Evolutionary conservation across 2,113 vertebrate genomes (phyloP).

Genomic region (Cricetomys ansorgei): DNA sequence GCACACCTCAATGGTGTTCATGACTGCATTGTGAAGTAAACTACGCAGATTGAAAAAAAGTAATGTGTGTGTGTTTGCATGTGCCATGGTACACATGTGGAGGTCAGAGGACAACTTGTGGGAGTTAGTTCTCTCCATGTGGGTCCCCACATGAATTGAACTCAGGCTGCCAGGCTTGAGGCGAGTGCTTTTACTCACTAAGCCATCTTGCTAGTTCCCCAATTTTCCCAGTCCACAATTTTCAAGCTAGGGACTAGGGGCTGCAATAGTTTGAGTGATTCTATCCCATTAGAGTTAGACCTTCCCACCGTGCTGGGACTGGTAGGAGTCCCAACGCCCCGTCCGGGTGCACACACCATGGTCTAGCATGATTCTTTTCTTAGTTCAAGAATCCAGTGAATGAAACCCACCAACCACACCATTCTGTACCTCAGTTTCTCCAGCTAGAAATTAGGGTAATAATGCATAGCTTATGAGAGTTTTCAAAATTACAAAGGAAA

Average conservation of each 20-base stretch:
- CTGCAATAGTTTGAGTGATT: background rate
- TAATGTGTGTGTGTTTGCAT: background rate
- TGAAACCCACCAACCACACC: background rate
- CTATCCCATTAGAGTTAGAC: background rate
- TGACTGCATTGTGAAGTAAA: background rate
- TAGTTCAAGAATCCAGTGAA: background rate
- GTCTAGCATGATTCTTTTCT: background rate
- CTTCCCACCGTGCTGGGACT: background rate
- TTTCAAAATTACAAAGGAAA: background rate
- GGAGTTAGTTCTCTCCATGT: too few relatives aligned
- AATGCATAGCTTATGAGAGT: background rate
- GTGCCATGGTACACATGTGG: too few relatives aligned
- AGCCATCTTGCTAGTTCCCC: too few relatives aligned
- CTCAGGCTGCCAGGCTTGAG: too few relatives aligned
- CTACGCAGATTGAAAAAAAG: background rate
- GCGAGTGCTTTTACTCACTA: too few relatives aligned
- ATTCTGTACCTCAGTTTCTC: background rate
- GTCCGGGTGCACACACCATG: accelerated
- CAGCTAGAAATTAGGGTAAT: background rate
- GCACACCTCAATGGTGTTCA: background rate
- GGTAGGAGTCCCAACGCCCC: background rate
- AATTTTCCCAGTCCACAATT: background rate
- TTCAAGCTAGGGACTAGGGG: background rate
- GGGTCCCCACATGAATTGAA: too few relatives aligned
- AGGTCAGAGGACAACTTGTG: too few relatives aligned